phyloP scores from a whole-genome alignment of 2,113 vertebrate genomes.

The Bubo scandiacus region DNA sequence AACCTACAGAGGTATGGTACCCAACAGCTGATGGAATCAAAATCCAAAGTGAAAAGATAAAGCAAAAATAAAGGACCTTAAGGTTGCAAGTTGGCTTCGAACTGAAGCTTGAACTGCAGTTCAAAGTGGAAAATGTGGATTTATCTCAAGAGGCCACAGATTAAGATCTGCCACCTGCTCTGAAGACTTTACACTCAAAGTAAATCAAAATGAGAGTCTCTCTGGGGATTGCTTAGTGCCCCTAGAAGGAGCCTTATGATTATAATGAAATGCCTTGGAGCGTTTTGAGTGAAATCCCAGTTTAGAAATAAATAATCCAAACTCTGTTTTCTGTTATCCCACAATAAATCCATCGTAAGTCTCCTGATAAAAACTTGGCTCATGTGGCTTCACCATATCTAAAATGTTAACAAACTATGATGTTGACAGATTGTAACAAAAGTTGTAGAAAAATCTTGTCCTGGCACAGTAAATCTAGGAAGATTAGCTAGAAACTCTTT shows the following conservation, averaged over 20 bases:
- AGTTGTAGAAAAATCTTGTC: not conserved
- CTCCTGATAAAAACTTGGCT: conserved; percentile 8
- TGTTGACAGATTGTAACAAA: not conserved
- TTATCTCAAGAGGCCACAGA: conserved; percentile 21
- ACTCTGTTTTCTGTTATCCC: conserved; percentile 8
- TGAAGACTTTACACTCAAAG: not conserved
- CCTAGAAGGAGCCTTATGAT: not conserved
- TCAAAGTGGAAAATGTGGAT: conserved; percentile 26
- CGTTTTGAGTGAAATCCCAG: not conserved
- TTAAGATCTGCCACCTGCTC: conserved; percentile 38
- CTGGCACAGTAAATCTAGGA: not conserved
- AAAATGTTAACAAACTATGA: not conserved
- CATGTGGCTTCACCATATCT: not conserved
- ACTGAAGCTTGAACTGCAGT: not conserved
- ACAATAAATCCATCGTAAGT: not conserved
- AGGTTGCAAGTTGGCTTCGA: not conserved
- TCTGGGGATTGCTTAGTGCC: not conserved
- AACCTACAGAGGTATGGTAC: not conserved
- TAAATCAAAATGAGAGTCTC: conserved; percentile 11
- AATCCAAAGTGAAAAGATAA: not conserved
- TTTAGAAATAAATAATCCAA: conserved; percentile 1
- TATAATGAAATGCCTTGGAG: not conserved
- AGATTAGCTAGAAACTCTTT: not conserved
- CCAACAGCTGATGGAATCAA: not conserved
- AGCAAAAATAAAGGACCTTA: not conserved